A percentile compares a stretch with the other conserved stretches of the same genome.
Conservation (phyloP, 2,797 vertebrate genomes). For the Diceros bicornis region DNA sequence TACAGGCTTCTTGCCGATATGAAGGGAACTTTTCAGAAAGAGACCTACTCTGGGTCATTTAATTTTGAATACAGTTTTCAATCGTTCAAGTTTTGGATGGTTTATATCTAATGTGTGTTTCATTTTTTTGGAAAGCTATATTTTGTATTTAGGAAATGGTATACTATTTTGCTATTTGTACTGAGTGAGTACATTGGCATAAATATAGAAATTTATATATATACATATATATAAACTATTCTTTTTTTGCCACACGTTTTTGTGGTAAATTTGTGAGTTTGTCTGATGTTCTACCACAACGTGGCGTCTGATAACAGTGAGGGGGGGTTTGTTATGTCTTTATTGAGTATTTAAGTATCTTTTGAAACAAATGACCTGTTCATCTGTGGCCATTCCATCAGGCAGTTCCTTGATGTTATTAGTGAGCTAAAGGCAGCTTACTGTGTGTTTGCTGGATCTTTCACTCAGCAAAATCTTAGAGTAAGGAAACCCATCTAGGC, state of each 20-base stretch:
- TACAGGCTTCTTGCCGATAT: constrained; percentile 93
- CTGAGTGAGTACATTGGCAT: constrained; percentile 93
- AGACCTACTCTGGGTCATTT: constrained; percentile 93
- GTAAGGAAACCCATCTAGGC: constrained; percentile 82
- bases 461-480: constrained; percentile 78
- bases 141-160: constrained; percentile 94
- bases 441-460: constrained; percentile 83
- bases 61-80: constrained; percentile 94
- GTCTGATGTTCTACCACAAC: constrained; percentile 92
- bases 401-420: constrained; percentile 85
- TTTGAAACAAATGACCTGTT: constrained; percentile 89
- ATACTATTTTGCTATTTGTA: constrained; percentile 94
- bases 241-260: constrained; percentile 93
- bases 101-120: constrained; percentile 94
- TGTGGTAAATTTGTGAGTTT: constrained; percentile 93
- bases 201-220: constrained; percentile 92
- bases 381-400: constrained; percentile 90
- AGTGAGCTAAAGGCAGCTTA: constrained; percentile 87
- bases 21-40: constrained; percentile 94
- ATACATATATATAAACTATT: constrained; percentile 93
- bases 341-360: constrained; percentile 91
- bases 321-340: constrained; percentile 90
- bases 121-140: constrained; percentile 94
- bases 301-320: constrained; percentile 90
- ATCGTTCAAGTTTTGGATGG: constrained; percentile 93